Evolutionary conservation across 2,113 vertebrate genomes (phyloP), one percentile per base, ranked within the genome.

Genomic region (Orycteropus afer): DNA sequence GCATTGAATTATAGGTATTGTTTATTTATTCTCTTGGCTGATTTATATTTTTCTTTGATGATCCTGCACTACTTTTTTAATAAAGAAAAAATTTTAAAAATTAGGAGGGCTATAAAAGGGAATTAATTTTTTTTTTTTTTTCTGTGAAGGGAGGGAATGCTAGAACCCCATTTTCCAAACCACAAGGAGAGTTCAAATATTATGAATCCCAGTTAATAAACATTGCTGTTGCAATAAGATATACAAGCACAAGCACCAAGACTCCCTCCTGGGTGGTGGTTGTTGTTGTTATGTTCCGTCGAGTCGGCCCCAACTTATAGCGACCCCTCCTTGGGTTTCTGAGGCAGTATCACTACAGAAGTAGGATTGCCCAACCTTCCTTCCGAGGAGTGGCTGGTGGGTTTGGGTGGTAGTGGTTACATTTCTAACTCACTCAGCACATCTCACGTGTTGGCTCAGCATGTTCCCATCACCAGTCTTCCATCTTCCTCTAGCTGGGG

Each of bases 111-210:
- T 61, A 61, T 55, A 47, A 85, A 89, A 77, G 10, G 34, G 40
- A 86, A 81, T 73, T 93, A n/a, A n/a, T n/a, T n/a, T n/a, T n/a
- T n/a, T n/a, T n/a, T n/a, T n/a, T n/a, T n/a, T n/a, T n/a, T n/a
- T n/a, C n/a, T n/a, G n/a, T n/a, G n/a, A n/a, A n/a, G n/a, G 29
- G 10, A 69, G 32, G 51, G 13, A 49, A 77, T 3, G 1, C 34
- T 34, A 13, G n/a, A 23, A 10, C 25, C 84, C 65, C 32, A 9
- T 57, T 47, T 25, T 40, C 22, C 27, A 91, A 67, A 88, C 53
- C 87, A 94, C 61, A 89, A 83, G 90, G 40, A 63, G 12, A 45
- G 27, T 74, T 92, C 73, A 81, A 34, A 61, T 22, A 40, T 37
- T 55, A 82, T 11, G 55, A 63, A 59, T 18, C 40, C 47, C 71